Evolutionary conservation across 1,140 invertebrate genomes (phyloP).

Genomic region (Gonioctena quinquepunctata): DNA sequence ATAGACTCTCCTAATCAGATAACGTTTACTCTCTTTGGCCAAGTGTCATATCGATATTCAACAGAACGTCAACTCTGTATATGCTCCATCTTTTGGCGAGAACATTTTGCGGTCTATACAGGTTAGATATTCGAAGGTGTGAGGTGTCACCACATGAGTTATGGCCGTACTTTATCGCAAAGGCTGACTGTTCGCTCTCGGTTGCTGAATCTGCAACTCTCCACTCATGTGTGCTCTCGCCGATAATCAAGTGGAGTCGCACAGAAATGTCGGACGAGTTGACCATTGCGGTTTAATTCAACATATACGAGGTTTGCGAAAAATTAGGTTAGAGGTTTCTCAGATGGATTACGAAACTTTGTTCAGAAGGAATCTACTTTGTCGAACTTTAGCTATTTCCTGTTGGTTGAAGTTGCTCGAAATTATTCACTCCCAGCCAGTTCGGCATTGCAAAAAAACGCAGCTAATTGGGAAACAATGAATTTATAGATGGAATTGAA

Average conservation of each 20-base stretch:
- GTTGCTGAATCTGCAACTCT: constrained; percentile 43
- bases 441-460: too few species aligned
- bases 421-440: too few species aligned
- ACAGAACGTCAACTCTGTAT: neutral
- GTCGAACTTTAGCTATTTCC: too few species aligned
- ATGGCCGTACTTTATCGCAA: constrained; percentile 37
- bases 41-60: too few species aligned
- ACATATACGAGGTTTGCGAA: neutral
- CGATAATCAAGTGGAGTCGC: constrained; percentile 34
- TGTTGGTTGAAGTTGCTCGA: too few species aligned
- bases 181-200: constrained; percentile 23
- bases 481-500: too few species aligned
- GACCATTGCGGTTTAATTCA: neutral
- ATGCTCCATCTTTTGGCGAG: neutral
- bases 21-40: too few species aligned
- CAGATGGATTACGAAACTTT: too few species aligned
- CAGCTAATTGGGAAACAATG: too few species aligned
- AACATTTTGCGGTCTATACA: neutral
- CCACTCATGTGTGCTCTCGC: constrained; percentile 41
- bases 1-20: too few species aligned
- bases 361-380: too few species aligned
- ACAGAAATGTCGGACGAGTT: neutral
- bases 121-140: constrained; percentile 21
- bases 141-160: constrained; percentile 31
- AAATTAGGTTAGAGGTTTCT: too few species aligned